Evolutionary conservation across 1,140 invertebrate species (phyloP), one percentile per base, ranked within the genome.

Genomic region (Diprion similis): DNA sequence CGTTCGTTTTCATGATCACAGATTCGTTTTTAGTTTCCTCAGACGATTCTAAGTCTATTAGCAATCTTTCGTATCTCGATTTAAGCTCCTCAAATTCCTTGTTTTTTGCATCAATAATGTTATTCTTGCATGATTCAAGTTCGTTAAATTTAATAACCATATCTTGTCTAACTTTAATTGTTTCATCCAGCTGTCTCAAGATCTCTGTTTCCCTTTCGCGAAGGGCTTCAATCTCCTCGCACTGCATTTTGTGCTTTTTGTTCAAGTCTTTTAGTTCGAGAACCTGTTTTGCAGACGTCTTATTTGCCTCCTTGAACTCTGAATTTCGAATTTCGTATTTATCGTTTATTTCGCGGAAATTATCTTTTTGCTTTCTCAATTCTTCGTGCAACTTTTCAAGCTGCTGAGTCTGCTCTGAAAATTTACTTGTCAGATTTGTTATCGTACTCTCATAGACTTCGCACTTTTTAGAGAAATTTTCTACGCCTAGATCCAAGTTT

Each of bases 341-440:
- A 59, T 64, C 68, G 10, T 6, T 70, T 8, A 71, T 11, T 15
- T 71, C 17, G 15, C 73, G 82, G 65, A 11, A 73, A 68, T 74
- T 80, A 77, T 17, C 80, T 78, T 75, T 82, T 75, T 64, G 78
- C 79, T 10, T 71, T 71, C 17, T 82, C 73, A 51, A 70, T 69
- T 76, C 71, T 59, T 68, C 10, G 11, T 70, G 19, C 24, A 65
- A 46, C 18, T 65, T 65, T 66, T 70, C 46, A 3, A 19, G 65
- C 24, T 66, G 68, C 18, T 48, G 45, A 68, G 65, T 71, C 67
- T 71, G 67, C 48, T 19, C 45, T 17, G 19, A 6, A 17, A 59
- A 71, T 71, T 75, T 70, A 45, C 70, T 19, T n/a, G 19, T 19
- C 51, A 59, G n/a, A 59, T 59, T 59, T 59, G n/a, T 17, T 13